Base-by-base conservation (phyloP, 2,888 invertebrate genomes). In the Gandaritis pyraliata region DNA sequence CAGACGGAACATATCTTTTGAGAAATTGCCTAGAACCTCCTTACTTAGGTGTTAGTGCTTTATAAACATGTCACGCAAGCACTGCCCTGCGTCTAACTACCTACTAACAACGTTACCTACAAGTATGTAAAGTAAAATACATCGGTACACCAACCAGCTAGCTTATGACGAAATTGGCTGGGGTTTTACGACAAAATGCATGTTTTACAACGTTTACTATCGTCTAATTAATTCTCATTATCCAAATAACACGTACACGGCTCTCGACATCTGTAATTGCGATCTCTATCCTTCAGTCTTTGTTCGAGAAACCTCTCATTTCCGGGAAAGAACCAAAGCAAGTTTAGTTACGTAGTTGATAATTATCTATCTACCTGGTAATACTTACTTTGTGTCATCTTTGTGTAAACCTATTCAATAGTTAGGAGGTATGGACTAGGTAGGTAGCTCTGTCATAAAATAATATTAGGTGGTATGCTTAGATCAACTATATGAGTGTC, bases 281-380 rank as follows among this genome's bases (percentile, higher is more conserved):
- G 74, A 75, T 74, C 76, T 80, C 80, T 82, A 79, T 57, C 78
- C 76, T 77, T 78, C 80, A 82, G 76, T 74, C 76, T 83, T 86
- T 86, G 83, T 86, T 84, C 77, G 78, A 46, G 41, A 41, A 78
- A 74, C 74, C 74, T 77, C 78, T 85, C 82, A 83, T 83, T 82
- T 78, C 75, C 79, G 74, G 75, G 79, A 10, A 13, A 41, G 23
- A 16, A 29, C 5, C 12, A n/a, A 12, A 23, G 23, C 11, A 23
- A 5, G 6, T 23, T 33, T 33, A 33, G 33, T 33, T 33, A 33
- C 33, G 10, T 33, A 33, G 33, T 33, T 5, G 33, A 8, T 33
- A 10, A 10, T 6, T 30, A 10, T 29, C 6, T 10, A 33, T 8
- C 10, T 33, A 33, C 10, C 10, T 11, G 8, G 7, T 33, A 7